Base-by-base conservation (phyloP, 2,113 vertebrate genomes). In the Atlantisia rogersi region DNA sequence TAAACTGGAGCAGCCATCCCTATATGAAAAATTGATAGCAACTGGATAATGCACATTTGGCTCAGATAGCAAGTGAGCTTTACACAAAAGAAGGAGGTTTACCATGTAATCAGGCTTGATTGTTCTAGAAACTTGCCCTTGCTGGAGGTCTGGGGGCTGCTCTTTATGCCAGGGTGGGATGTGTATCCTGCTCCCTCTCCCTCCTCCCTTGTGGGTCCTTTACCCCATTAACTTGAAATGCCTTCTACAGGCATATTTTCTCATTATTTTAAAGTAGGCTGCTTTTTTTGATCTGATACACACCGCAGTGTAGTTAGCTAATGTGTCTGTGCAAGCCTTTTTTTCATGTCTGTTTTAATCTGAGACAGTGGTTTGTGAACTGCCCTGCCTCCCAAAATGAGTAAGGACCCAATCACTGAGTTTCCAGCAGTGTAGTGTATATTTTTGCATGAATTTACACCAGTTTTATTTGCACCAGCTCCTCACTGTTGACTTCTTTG, bases 71-170 rank as follows among this genome's bases (percentile, higher is more conserved):
- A 85, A 85, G 65, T n/a, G 35, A 82, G 82, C 74, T 84, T 76
- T 79, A 40, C 63, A 89, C 86, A 92, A 71, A 91, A 89, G 64
- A 90, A 71, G 31, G 91, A 91, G 84, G 70, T 91, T 84, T 94
- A 79, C 17, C 67, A 48, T 92, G 83, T 86, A 91, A 88, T 94
- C 83, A 95, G 86, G n/a, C 78, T 65, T 59, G 68, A 84, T 91
- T 95, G 86, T 86, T 94, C 46, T 52, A 87, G 89, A 91, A 95
- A 58, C 44, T 62, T 74, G 56, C 10, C 48, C 26, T 14, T 71
- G 81, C 74, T 91, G 81, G 35, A 76, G 78, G 53, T 88, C 81
- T 52, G 58, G 46, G 39, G 56, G 28, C 76, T 84, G 40, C 37
- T 85, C 28, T 69, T 39, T 60, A 52, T 84, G 86, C 68, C 64